Percentiles rank a stretch among this genome's conserved stretches.
phyloP scores from a whole-genome alignment of 2,113 vertebrate genomes.

The Chauna torquata region DNA sequence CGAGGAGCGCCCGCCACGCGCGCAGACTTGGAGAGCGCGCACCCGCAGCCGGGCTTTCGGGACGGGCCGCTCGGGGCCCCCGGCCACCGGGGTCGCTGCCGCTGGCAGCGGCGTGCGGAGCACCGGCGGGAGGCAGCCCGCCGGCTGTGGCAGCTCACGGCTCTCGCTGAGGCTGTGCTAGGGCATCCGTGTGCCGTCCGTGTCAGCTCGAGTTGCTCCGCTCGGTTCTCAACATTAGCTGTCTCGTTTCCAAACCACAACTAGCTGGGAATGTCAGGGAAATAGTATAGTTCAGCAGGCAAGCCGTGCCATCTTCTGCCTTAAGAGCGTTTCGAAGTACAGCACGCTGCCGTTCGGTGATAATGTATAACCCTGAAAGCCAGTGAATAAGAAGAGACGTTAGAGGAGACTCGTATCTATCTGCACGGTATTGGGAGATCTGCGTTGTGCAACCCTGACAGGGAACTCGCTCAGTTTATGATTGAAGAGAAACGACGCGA shows the following conservation, averaged over 20 bases:
- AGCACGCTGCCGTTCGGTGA: accelerated
- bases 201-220: neutral
- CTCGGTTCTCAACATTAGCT: neutral
- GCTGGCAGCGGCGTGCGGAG: too few relatives aligned
- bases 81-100: too few relatives aligned
- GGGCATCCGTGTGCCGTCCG: accelerated
- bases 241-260: neutral
- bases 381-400: neutral
- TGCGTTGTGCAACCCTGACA: neutral
- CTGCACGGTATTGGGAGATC: neutral
- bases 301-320: neutral
- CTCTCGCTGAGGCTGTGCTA: too few relatives aligned
- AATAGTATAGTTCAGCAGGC: accelerated
- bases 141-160: too few relatives aligned
- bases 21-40: neutral
- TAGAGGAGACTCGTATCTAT: neutral
- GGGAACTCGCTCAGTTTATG: neutral
- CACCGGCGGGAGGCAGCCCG: too few relatives aligned
- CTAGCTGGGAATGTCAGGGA: neutral
- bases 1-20: too few relatives aligned
- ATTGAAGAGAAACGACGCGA: neutral
- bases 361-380: neutral
- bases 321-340: neutral
- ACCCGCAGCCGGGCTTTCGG: neutral
- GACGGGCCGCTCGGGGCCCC: too few relatives aligned